A percentile compares a stretch with the other conserved stretches of the same genome.
Conservation (phyloP, 2,888 invertebrate genomes). For the Epinotia bilunana region DNA sequence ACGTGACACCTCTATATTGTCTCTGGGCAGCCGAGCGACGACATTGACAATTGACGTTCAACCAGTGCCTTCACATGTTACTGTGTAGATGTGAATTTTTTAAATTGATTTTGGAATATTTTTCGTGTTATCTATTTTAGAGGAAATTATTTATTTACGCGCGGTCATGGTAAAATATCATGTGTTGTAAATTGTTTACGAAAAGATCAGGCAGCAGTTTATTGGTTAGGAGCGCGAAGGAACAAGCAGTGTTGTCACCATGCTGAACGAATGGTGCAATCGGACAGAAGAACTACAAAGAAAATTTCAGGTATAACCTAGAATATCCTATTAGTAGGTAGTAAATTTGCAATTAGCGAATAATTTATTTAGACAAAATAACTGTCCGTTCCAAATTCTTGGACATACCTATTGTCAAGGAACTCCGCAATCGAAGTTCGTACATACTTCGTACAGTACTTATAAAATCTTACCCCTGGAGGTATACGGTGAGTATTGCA, state of each 20-base stretch:
- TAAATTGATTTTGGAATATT: conserved; percentile 79
- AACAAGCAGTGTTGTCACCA: conserved; percentile 70
- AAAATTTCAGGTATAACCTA: conserved; percentile 70
- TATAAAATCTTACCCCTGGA: no score
- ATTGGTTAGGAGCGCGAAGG: conserved; percentile 66
- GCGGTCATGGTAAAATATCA: conserved; percentile 78
- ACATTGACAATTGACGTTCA: conserved; percentile 57
- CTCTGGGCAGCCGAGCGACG: conserved; percentile 51
- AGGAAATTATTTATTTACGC: conserved; percentile 80
- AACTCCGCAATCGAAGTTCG: neutral
- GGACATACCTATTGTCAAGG: neutral
- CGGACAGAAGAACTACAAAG: conserved; percentile 69
- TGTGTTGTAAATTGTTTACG: conserved; percentile 74
- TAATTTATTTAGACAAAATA: neutral
- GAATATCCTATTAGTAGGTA: neutral
- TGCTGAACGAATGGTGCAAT: conserved; percentile 82
- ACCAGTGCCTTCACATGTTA: conserved; percentile 69
- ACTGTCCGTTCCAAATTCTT: neutral
- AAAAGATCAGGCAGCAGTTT: conserved; percentile 60
- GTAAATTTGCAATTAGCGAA: neutral
- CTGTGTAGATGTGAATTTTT: conserved; percentile 76
- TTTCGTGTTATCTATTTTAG: conserved; percentile 81
- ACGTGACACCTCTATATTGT: conserved; percentile 48
- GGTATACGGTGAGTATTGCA: no score
- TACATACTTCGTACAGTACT: no score